These are phyloP conservation scores for Ommatoiulus sabulosus DNA, from an alignment of 2,888 invertebrate genomes.

Conservation along the genomic window DNA sequence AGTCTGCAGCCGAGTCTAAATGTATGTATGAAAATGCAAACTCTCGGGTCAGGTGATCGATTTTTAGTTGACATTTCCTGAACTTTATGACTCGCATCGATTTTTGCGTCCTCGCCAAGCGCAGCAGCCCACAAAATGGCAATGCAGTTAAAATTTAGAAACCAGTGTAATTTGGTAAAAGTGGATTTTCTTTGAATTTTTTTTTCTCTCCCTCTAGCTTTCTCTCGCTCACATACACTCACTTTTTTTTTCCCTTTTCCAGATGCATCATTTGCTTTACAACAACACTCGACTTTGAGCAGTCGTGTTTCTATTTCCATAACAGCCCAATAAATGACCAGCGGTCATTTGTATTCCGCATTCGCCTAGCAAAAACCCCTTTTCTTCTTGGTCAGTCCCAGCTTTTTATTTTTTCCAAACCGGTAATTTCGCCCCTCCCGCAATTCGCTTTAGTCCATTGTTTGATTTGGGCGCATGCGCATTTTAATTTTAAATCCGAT, in stretches of 20 bases:
- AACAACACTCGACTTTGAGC: constrained; percentile 42
- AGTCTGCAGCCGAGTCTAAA: neutral
- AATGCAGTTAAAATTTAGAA: constrained; percentile 45
- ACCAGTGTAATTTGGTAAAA: constrained; percentile 46
- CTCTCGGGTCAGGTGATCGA: constrained; percentile 44
- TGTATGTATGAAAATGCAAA: constrained; percentile 47
- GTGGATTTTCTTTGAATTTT: constrained; percentile 41
- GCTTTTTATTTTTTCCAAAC: constrained; percentile 50
- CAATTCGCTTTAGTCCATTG: constrained; percentile 37
- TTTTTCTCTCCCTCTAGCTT: neutral
- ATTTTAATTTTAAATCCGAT: constrained; percentile 42
- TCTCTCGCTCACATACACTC: neutral
- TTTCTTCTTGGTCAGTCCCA: constrained; percentile 38
- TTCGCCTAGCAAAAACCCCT: constrained; percentile 39
- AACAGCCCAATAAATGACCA: constrained; percentile 57
- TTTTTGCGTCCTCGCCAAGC: constrained; percentile 16
- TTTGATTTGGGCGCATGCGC: constrained; percentile 44
- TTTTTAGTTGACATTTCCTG: constrained; percentile 48
- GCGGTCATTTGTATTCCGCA: constrained; percentile 56
- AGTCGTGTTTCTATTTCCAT: constrained; percentile 53
- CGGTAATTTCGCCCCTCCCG: constrained; percentile 29
- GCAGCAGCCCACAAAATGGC: constrained; percentile 44
- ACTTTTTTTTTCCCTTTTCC: neutral
- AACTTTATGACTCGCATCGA: constrained; percentile 46
- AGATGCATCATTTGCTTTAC: constrained; percentile 49